Evolutionary conservation across 92 coral and sea anemone species (phyloP).

Genomic region (Scolanthus callimorphus): DNA sequence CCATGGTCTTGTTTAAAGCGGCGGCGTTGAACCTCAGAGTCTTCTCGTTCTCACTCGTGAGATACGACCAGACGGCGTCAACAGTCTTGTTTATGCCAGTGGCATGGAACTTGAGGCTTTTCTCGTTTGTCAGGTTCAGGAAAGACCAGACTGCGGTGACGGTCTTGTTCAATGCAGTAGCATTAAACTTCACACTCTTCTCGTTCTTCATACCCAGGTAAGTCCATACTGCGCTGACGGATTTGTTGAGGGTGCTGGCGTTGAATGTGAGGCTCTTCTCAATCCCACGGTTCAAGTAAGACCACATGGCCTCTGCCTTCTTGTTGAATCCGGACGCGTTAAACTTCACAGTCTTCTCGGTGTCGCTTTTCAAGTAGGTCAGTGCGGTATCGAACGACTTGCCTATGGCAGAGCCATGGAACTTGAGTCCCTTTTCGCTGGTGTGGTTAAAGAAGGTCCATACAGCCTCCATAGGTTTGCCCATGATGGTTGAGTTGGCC

Average conservation of each 20-base stretch:
- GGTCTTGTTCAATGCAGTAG: slow-evolving; percentile 46
- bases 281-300: slow-evolving; percentile 53
- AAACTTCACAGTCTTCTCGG: slow-evolving; percentile 56
- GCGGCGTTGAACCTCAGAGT: slow-evolving; percentile 60
- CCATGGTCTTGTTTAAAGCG: slow-evolving; percentile 60
- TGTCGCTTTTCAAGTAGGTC: slow-evolving; percentile 57
- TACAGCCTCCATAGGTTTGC: slow-evolving; percentile 62
- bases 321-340: slow-evolving; percentile 62
- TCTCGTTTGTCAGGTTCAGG: slow-evolving; percentile 46
- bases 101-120: slow-evolving; percentile 69
- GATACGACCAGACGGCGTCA: slow-evolving; percentile 69
- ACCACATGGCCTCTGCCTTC: slow-evolving; percentile 48
- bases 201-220: slow-evolving; percentile 47
- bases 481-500: slow-evolving; percentile 72
- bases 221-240: slow-evolving; percentile 49
- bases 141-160: slow-evolving; percentile 43
- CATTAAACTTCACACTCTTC: slow-evolving; percentile 58
- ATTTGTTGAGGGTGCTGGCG: slow-evolving; percentile 51
- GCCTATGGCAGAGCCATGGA: slow-evolving; percentile 75
- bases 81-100: slow-evolving; percentile 61
- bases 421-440: slow-evolving; percentile 62
- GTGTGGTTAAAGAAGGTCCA: slow-evolving; percentile 59
- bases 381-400: slow-evolving; percentile 52
- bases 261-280: slow-evolving; percentile 61
- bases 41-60: slow-evolving; percentile 48